These are phyloP conservation scores for Chelonoidis abingdonii DNA, from an alignment of 2,113 vertebrate genomes.

Conservation along the genomic window DNA sequence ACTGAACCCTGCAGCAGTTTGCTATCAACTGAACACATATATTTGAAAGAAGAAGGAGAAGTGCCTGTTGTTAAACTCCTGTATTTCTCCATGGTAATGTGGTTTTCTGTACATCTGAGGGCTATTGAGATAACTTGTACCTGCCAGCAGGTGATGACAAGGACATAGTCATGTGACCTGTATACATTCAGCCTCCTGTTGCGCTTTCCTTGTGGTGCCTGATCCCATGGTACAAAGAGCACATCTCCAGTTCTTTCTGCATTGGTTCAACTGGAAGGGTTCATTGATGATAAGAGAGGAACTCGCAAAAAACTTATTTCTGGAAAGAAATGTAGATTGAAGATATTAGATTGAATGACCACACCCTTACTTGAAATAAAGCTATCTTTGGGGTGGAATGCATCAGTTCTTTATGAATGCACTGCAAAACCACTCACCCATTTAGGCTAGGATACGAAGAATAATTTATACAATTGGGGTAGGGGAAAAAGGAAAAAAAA, in stretches of 20 bases:
- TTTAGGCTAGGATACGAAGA: background rate
- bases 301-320: background rate
- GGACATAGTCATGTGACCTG: fast-evolving
- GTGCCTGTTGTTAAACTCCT: background rate
- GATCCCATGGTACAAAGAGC: background rate
- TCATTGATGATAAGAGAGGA: background rate
- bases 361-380: background rate
- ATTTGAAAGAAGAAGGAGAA: background rate
- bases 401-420: background rate
- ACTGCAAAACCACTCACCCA: slow-evolving; percentile 6
- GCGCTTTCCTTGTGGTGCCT: background rate
- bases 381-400: background rate
- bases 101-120: background rate
- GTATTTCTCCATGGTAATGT: background rate
- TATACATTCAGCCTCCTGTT: background rate
- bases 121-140: background rate
- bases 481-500: background rate
- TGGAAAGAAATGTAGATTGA: background rate
- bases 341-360: background rate
- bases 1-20: slow-evolving; percentile 23
- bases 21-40: background rate
- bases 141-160: background rate
- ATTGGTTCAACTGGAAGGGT: background rate
- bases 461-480: background rate
- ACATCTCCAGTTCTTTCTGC: background rate